phyloP scores from a whole-genome alignment of 1,140 invertebrate genomes.

The Pseudobourletiella spinata region DNA sequence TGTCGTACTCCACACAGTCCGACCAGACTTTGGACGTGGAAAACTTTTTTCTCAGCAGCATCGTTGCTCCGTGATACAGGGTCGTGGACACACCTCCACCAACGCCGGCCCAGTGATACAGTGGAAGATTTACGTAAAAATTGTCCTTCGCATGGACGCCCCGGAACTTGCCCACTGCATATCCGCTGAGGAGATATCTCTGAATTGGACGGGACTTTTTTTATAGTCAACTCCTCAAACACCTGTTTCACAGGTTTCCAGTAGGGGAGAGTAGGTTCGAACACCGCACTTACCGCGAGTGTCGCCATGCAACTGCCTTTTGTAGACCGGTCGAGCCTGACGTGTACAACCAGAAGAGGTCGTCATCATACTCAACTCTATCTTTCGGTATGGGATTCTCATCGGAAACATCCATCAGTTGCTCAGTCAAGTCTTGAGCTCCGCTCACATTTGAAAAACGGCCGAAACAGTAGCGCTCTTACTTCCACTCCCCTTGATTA shows the following conservation, averaged over 20 bases:
- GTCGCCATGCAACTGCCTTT: background rate
- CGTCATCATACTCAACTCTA: background rate
- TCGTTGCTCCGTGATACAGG: conserved; percentile 43
- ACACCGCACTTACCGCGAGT: background rate
- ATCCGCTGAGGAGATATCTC: too few relatives aligned
- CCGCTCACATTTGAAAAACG: too few relatives aligned
- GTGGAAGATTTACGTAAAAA: conserved; percentile 54
- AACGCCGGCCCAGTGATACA: conserved; percentile 53
- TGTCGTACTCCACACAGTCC: conserved; percentile 61
- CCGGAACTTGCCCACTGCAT: too few relatives aligned
- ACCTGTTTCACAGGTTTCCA: conserved; percentile 41
- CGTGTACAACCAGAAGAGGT: background rate
- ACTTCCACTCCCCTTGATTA: too few relatives aligned
- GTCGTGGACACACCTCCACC: conserved; percentile 27
- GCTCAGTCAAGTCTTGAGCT: too few relatives aligned
- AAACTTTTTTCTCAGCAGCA: conserved; percentile 50
- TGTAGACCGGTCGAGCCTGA: background rate
- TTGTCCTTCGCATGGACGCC: conserved; percentile 42
- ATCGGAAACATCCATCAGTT: background rate
- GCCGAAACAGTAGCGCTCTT: too few relatives aligned
- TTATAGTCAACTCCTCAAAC: too few relatives aligned
- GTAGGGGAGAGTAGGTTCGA: conserved; percentile 43
- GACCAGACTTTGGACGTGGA: conserved; percentile 54
- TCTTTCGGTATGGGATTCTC: background rate
- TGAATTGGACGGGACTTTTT: too few relatives aligned